phyloP scores from a whole-genome alignment of 1,140 invertebrate species.

The Pseudobourletiella spinata region DNA sequence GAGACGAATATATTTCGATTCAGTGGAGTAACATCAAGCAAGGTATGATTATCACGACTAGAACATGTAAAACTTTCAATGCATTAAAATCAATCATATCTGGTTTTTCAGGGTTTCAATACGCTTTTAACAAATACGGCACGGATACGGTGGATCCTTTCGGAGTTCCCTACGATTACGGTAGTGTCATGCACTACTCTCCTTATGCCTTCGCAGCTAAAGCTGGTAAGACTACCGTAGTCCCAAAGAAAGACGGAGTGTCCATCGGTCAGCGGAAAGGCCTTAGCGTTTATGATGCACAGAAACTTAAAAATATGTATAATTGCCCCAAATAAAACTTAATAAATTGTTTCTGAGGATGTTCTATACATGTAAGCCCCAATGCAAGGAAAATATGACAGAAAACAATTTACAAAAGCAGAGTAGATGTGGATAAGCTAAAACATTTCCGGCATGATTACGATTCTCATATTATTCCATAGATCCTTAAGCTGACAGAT shows the following conservation, averaged over 20 bases:
- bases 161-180: constrained; percentile 22
- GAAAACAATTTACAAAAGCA: too few species aligned
- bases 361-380: too few species aligned
- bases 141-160: background rate
- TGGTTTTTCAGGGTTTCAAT: background rate
- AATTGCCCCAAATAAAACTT: background rate
- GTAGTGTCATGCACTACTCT: constrained; percentile 25
- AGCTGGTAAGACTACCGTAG: background rate
- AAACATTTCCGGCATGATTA: background rate
- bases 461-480: background rate
- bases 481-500: too few species aligned
- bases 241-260: background rate
- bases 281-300: background rate
- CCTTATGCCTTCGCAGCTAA: background rate
- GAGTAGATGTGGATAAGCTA: too few species aligned
- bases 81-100: background rate
- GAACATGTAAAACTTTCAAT: background rate
- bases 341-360: too few species aligned
- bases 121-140: background rate
- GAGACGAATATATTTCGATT: constrained; percentile 32
- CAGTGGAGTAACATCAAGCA: constrained; percentile 22
- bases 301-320: background rate
- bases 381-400: too few species aligned
- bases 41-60: constrained; percentile 8
- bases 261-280: background rate